Evolutionary conservation across 2,888 invertebrate species (phyloP).

Genomic region (Spilosoma lubricipeda): DNA sequence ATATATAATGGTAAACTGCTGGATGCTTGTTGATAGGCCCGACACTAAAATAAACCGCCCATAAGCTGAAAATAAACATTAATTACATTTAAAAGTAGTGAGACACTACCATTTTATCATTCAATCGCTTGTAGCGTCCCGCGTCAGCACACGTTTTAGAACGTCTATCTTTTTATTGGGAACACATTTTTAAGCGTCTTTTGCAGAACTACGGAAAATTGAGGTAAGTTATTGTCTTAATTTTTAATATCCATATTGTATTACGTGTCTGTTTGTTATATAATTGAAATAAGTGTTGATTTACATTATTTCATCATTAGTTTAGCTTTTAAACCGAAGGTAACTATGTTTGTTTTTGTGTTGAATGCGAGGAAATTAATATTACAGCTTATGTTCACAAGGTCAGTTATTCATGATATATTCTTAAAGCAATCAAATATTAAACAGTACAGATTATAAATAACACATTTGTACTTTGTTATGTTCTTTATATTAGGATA

Average conservation of each 20-base stretch:
- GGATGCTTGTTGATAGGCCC: not conserved
- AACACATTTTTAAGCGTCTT: not conserved
- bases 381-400: not conserved
- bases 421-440: not conserved
- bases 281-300: not conserved
- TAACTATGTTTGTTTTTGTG: not conserved
- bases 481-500: not conserved
- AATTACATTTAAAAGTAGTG: constrained; percentile 1
- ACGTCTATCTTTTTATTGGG: not conserved
- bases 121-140: not conserved
- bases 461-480: not conserved
- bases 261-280: not conserved
- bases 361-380: not conserved
- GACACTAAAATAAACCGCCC: not conserved
- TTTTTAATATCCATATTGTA: not conserved
- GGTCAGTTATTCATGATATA: not conserved
- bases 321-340: not conserved
- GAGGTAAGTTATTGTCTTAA: constrained; percentile 12
- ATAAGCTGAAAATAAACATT: constrained; percentile 14
- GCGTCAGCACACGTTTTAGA: constrained; percentile 1
- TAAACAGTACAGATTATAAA: not conserved
- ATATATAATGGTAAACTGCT: too few species aligned
- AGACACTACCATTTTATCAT: not conserved
- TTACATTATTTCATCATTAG: not conserved
- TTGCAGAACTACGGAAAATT: constrained; percentile 9